Percentiles rank a stretch among this genome's conserved stretches.
Evolutionary conservation across 92 coral and sea anemone genomes (phyloP).

Genomic region (Epizoanthus stellaris): DNA sequence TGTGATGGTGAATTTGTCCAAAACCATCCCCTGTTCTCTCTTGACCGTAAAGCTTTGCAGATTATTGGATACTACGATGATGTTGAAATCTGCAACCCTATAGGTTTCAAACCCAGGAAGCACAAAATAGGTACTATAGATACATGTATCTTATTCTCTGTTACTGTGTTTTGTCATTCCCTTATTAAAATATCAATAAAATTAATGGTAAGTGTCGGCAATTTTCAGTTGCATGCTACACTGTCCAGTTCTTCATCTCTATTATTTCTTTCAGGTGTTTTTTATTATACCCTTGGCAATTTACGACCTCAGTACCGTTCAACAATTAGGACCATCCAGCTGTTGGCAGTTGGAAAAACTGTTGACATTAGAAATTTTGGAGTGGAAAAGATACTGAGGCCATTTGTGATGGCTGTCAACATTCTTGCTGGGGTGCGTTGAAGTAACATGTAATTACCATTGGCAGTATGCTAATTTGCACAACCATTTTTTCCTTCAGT

Average conservation of each 20-base stretch:
- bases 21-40: conserved; percentile 27
- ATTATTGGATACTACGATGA: conserved; percentile 47
- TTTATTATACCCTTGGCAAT: neutral
- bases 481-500: neutral
- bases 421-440: conserved; percentile 5
- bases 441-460: conserved; percentile 5
- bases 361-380: conserved; percentile 38
- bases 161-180: conserved; percentile 14
- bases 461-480: neutral
- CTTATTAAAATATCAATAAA: conserved; percentile 14
- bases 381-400: conserved; percentile 9
- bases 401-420: conserved; percentile 27
- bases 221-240: neutral
- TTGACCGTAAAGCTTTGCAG: conserved; percentile 45
- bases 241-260: too few relatives aligned
- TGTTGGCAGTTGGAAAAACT: conserved; percentile 36
- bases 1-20: conserved; percentile 11
- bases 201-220: neutral
- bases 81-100: conserved; percentile 45
- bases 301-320: conserved; percentile 41
- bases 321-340: conserved; percentile 40
- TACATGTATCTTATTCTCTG: neutral
- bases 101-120: conserved; percentile 43
- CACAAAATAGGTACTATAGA: conserved; percentile 45
- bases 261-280: too few relatives aligned